A percentile compares a stretch with the other conserved stretches of the same genome.
phyloP scores from a whole-genome alignment of 2,888 invertebrate species.

The Pegoplata infirma region DNA sequence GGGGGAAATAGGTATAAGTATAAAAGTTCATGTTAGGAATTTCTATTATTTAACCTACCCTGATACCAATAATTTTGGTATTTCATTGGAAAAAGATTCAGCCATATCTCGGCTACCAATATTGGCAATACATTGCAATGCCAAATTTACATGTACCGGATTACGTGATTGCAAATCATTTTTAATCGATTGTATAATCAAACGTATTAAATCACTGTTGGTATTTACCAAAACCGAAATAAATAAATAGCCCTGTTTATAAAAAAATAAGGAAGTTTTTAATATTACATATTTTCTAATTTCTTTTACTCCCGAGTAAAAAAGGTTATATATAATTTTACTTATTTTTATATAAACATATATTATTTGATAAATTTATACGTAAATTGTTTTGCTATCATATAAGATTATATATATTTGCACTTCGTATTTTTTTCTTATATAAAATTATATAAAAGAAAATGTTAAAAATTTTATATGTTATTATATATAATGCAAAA shows the following conservation, averaged over 20 bases:
- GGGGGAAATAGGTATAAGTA: too few relatives aligned
- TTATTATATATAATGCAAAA: too few relatives aligned
- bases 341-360: too few relatives aligned
- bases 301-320: too few relatives aligned
- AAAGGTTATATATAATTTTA: too few relatives aligned
- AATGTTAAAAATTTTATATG: too few relatives aligned
- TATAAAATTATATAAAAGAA: too few relatives aligned
- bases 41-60: slow-evolving; percentile 81
- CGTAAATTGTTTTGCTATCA: too few relatives aligned
- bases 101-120: slow-evolving; percentile 99
- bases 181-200: slow-evolving; percentile 99
- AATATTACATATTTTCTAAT: background rate
- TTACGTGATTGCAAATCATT: slow-evolving; percentile 98
- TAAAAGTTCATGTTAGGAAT: background rate
- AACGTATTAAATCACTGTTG: slow-evolving; percentile 98
- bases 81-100: slow-evolving; percentile 98
- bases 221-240: slow-evolving; percentile 99
- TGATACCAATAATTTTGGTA: slow-evolving; percentile 98
- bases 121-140: slow-evolving; percentile 99
- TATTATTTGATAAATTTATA: too few relatives aligned
- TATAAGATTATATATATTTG: too few relatives aligned
- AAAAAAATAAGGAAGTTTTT: background rate
- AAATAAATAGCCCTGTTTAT: slow-evolving; percentile 94
- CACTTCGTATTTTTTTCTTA: too few relatives aligned
- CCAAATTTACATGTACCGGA: slow-evolving; percentile 98